These are phyloP conservation scores for Neopipo cinnamomea DNA, from an alignment of 2,113 vertebrate genomes.

Conservation along the genomic window DNA sequence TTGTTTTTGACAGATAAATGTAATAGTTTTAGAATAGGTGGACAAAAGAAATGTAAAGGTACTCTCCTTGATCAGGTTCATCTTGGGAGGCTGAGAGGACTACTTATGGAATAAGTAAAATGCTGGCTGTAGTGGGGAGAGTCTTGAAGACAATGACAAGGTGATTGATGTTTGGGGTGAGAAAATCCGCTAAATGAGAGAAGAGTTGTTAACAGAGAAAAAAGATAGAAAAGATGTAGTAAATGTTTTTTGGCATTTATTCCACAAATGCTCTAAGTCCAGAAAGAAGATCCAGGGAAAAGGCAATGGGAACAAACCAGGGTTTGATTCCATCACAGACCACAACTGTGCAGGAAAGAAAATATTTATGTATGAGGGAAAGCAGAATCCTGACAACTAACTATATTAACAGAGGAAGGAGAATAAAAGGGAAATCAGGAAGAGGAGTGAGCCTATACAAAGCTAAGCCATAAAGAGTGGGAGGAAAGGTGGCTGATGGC, in stretches of 20 bases:
- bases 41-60: neutral
- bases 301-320: fast-evolving
- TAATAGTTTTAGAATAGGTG: neutral
- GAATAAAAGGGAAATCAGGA: neutral
- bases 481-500: neutral
- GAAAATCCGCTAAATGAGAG: neutral
- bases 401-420: neutral
- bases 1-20: neutral
- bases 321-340: neutral
- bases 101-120: neutral
- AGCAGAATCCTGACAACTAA: neutral
- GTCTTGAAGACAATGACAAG: neutral
- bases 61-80: neutral
- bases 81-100: neutral
- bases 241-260: neutral
- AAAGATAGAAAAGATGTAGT: neutral
- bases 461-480: neutral
- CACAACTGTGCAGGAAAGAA: neutral
- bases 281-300: neutral
- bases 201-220: neutral
- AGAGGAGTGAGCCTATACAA: neutral
- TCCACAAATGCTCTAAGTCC: neutral
- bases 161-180: neutral
- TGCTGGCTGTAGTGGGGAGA: neutral
- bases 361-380: neutral